These are phyloP conservation scores for Girardia tigrina DNA, from an alignment of 2,888 invertebrate species.

Conservation along the genomic window DNA sequence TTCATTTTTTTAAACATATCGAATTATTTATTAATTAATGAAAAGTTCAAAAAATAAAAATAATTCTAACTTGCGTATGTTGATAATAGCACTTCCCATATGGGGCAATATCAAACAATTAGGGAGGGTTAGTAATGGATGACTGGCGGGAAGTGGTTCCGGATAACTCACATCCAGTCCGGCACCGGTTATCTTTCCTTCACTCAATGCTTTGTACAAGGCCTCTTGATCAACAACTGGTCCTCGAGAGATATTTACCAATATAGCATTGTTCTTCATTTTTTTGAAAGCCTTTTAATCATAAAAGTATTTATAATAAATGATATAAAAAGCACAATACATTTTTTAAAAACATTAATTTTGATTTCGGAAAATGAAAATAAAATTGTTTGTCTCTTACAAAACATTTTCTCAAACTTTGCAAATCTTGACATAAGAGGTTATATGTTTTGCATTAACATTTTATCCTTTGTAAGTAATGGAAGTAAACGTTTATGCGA, in stretches of 20 bases:
- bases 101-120: constrained; percentile 76
- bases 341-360: no score
- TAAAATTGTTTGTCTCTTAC: no score
- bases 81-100: constrained; percentile 66
- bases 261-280: constrained; percentile 73
- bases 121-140: constrained; percentile 61
- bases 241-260: constrained; percentile 69
- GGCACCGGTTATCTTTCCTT: constrained; percentile 63
- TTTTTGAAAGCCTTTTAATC: constrained; percentile 63
- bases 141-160: constrained; percentile 70
- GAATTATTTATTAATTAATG: background rate
- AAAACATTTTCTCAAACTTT: no score
- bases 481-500: no score
- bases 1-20: no score
- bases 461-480: no score
- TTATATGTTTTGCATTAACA: no score
- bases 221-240: constrained; percentile 58
- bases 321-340: no score
- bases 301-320: no score
- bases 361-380: no score
- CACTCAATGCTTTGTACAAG: constrained; percentile 62
- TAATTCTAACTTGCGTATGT: constrained; percentile 32
- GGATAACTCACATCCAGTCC: constrained; percentile 80
- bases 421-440: no score
- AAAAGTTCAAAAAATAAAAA: background rate